Evolutionary conservation across 2,888 invertebrate genomes (phyloP), one percentile per base, ranked within the genome.

Genomic region (Zhuqinia jingwanae): DNA sequence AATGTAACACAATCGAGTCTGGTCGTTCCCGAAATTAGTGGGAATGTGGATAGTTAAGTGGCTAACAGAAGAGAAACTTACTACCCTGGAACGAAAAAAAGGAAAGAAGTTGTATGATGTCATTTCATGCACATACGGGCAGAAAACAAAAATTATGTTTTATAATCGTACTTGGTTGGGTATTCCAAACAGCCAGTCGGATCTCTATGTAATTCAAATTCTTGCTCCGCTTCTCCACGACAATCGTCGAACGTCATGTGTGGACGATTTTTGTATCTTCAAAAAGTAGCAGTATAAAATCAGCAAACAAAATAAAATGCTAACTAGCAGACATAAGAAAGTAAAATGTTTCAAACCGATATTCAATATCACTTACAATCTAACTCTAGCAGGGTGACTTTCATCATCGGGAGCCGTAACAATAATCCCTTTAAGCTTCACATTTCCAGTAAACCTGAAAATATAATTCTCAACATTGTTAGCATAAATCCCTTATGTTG

Each of bases 231-330:
- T 91, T 94, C 94, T 76, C 93, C 92, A 11, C 93, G 91, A 1
- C 94, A 95, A 93, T 98, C 97, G 93, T 98, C 98, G 93, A 99
- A 99, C 25, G 97, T 96, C 98, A 99, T 97, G 91, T 95, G 95
- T 1, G 97, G 97, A 87, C 96, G 94, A 93, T 99, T 99, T 93
- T 98, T 99, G 92, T 95, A 99, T 90, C 98, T 97, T 45, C 45
- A 15, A 42, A 77, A 20, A n/a, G n/a, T n/a, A n/a, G n/a, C n/a
- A n/a, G n/a, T n/a, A n/a, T n/a, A n/a, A n/a, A n/a, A n/a, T n/a
- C n/a, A n/a, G n/a, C n/a, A n/a, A n/a, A n/a, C n/a, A n/a, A n/a
- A n/a, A n/a, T n/a, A n/a, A n/a, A n/a, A n/a, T n/a, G n/a, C n/a
- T n/a, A n/a, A n/a, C n/a, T n/a, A n/a, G n/a, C n/a, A n/a, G n/a